phyloP scores from a whole-genome alignment of 64 coral and sea anemone genomes.

The Montipora sp. region DNA sequence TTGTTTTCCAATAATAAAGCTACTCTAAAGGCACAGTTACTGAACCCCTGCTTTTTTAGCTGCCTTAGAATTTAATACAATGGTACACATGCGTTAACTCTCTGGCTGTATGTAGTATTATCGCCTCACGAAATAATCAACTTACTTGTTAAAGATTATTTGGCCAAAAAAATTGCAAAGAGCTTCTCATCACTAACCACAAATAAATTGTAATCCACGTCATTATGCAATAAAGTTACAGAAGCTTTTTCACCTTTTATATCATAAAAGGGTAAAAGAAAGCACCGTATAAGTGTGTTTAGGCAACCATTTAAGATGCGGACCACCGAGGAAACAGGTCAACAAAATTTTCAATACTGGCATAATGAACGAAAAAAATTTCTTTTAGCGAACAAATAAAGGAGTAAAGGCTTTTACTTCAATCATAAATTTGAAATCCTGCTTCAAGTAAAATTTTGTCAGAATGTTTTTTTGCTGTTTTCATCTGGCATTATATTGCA shows the following conservation, averaged over 20 bases:
- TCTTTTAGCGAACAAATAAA: background rate
- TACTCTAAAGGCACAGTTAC: background rate
- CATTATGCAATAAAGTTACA: background rate
- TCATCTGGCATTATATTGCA: too few species aligned
- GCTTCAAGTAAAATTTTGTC: background rate
- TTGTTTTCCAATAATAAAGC: background rate
- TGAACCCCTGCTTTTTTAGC: background rate
- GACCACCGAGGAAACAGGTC: background rate
- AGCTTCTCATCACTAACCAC: too few species aligned
- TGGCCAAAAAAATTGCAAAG: too few species aligned
- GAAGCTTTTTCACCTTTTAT: background rate
- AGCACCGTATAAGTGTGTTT: background rate
- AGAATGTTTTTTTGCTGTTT: background rate
- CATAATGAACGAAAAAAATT: too few species aligned
- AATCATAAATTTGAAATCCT: conserved; percentile 10
- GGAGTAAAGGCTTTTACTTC: background rate
- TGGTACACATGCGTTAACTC: background rate
- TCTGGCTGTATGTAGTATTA: background rate
- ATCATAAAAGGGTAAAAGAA: background rate
- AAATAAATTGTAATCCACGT: background rate
- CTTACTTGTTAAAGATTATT: background rate
- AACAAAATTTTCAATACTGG: background rate
- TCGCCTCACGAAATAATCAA: background rate
- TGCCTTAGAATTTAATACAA: background rate
- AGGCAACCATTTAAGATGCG: background rate